Evolutionary conservation across 2,888 invertebrate species (phyloP).

Genomic region (Apodemia hepburni): DNA sequence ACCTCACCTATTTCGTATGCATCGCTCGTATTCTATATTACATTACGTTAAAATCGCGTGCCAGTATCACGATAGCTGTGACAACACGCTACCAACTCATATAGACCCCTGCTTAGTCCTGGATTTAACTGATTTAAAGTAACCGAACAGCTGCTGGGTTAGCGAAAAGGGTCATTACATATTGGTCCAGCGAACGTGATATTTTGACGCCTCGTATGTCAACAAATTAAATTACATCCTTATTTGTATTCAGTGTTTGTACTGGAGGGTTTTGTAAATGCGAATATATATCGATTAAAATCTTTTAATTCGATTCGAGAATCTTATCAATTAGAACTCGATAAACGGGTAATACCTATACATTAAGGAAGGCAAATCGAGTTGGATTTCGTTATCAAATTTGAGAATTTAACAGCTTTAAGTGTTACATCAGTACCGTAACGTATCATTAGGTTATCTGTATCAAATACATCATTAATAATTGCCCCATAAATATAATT

Average conservation of each 20-base stretch:
- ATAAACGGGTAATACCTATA: slow-evolving; percentile 8
- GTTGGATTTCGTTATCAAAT: not conserved
- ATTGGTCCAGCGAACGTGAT: slow-evolving; percentile 45
- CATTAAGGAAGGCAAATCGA: slow-evolving; percentile 5
- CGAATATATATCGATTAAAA: slow-evolving; percentile 15
- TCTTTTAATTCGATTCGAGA: slow-evolving; percentile 12
- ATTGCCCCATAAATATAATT: slow-evolving; percentile 19
- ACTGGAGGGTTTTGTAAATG: slow-evolving; percentile 16
- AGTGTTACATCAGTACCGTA: slow-evolving; percentile 1
- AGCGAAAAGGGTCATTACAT: slow-evolving; percentile 33
- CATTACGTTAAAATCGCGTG: slow-evolving; percentile 69
- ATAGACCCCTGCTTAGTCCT: slow-evolving; percentile 32
- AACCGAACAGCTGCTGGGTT: slow-evolving; percentile 19
- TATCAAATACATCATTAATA: slow-evolving; percentile 16
- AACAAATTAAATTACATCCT: slow-evolving; percentile 65
- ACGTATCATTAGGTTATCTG: slow-evolving; percentile 13
- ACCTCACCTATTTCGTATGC: slow-evolving; percentile 64
- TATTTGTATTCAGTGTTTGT: slow-evolving; percentile 60
- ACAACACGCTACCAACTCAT: slow-evolving; percentile 48
- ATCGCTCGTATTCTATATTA: slow-evolving; percentile 64
- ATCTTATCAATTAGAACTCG: slow-evolving; percentile 12
- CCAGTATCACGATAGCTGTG: slow-evolving; percentile 51
- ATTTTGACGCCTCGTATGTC: slow-evolving; percentile 64
- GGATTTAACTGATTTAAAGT: slow-evolving; percentile 22
- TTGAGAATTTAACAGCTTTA: not conserved